Evolutionary conservation across 2,888 invertebrate genomes (phyloP).

Genomic region (Limnephilus auricula): DNA sequence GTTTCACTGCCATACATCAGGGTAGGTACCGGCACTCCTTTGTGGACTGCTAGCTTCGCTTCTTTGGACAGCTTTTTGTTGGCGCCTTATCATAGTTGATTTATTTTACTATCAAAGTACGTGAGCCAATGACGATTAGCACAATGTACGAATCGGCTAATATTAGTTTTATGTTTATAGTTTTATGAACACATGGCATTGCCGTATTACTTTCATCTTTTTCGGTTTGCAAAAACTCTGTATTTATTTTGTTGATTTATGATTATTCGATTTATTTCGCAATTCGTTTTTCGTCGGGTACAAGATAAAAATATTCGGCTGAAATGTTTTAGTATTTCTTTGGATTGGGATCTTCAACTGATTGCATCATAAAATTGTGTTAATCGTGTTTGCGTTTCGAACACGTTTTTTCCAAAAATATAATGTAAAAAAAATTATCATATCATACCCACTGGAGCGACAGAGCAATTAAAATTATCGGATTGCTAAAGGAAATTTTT

Average conservation of each 20-base stretch:
- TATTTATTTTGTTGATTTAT: conserved; percentile 28
- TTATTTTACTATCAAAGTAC: neutral
- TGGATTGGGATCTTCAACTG: neutral
- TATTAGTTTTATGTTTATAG: conserved; percentile 24
- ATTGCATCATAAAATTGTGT: no score
- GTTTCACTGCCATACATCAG: no score
- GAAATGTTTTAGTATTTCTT: neutral
- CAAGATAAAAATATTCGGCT: neutral
- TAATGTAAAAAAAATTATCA: no score
- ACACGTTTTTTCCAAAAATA: no score
- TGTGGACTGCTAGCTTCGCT: no score
- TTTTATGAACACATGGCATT: conserved; percentile 12
- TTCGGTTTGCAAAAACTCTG: neutral
- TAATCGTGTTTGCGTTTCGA: no score
- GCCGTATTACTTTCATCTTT: neutral
- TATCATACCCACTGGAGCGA: no score
- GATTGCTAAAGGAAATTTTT: no score
- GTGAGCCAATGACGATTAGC: neutral
- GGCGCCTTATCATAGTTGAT: neutral
- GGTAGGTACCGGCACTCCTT: no score
- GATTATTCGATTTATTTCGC: conserved; percentile 21
- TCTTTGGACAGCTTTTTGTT: no score
- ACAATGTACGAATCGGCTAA: neutral
- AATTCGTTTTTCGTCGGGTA: neutral
- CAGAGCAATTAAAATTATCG: no score